A percentile compares a stretch with the other conserved stretches of the same genome.
Evolutionary conservation across 1,140 invertebrate genomes (phyloP).

Genomic region (Papilio glaucus): DNA sequence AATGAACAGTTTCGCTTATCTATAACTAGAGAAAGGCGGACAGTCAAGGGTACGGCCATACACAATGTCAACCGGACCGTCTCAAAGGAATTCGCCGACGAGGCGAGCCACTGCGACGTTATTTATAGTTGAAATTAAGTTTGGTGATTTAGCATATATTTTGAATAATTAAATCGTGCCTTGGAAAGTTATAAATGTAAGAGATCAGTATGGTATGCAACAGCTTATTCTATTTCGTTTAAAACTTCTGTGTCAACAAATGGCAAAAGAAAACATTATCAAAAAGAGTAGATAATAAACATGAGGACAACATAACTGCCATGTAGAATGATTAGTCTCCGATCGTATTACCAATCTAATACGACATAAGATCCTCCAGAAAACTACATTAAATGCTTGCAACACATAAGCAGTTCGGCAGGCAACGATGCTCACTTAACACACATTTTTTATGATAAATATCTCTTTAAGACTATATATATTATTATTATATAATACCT

Average conservation of each 20-base stretch:
- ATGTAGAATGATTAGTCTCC: no score
- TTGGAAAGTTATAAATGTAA: neutral
- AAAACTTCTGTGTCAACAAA: neutral
- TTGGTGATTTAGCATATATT: neutral
- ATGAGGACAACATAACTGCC: no score
- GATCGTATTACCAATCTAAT: no score
- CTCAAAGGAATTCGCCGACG: slow-evolving; percentile 39
- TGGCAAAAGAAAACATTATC: neutral
- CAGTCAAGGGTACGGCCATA: slow-evolving; percentile 33
- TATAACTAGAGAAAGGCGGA: slow-evolving; percentile 25
- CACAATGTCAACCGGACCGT: slow-evolving; percentile 37
- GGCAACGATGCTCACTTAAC: no score
- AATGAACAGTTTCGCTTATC: slow-evolving; percentile 16
- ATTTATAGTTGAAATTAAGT: neutral
- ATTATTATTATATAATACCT: no score
- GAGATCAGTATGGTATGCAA: no score
- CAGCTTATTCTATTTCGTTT: neutral
- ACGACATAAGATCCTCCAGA: no score
- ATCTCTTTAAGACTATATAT: no score
- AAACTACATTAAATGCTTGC: no score
- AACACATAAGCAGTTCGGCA: no score
- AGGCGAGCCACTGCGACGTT: slow-evolving; percentile 35
- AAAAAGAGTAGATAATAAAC: neutral
- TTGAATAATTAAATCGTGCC: neutral
- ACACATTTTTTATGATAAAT: no score